Percentiles rank a stretch among this genome's conserved stretches.
Evolutionary conservation across 2,113 vertebrate genomes (phyloP).

Genomic region (Charina bottae): DNA sequence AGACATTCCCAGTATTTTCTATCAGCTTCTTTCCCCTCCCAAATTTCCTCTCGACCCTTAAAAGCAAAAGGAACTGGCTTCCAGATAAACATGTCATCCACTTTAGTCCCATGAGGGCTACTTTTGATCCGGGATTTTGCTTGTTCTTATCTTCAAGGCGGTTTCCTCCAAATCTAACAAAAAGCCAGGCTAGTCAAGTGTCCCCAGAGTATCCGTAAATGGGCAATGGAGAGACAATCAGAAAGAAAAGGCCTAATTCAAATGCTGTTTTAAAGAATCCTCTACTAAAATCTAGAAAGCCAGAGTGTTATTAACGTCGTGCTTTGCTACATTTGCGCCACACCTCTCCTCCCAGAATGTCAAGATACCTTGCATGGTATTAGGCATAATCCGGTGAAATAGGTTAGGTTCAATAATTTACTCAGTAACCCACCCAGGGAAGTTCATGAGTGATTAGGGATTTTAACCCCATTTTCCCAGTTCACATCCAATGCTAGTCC

Average conservation of each 20-base stretch:
- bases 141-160: conserved; percentile 8
- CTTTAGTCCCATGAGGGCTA: background rate
- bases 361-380: background rate
- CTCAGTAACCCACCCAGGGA: background rate
- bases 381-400: background rate
- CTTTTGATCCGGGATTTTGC: background rate
- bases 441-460: background rate
- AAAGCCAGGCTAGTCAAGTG: background rate
- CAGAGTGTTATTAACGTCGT: background rate
- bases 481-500: background rate
- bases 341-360: background rate
- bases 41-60: conserved; percentile 23
- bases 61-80: conserved; percentile 14
- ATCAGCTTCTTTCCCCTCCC: conserved; percentile 39
- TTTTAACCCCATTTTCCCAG: background rate
- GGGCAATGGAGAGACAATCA: background rate
- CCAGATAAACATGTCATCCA: conserved; percentile 7
- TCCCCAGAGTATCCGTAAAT: background rate
- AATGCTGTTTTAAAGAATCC: background rate
- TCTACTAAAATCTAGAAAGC: background rate
- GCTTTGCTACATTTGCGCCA: background rate
- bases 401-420: background rate
- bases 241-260: background rate
- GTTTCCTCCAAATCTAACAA: conserved; percentile 6
- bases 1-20: conserved; percentile 24